Evolutionary conservation across 2,797 vertebrate species (phyloP), one percentile per base, ranked within the genome.

Genomic region (Staurois parvus): DNA sequence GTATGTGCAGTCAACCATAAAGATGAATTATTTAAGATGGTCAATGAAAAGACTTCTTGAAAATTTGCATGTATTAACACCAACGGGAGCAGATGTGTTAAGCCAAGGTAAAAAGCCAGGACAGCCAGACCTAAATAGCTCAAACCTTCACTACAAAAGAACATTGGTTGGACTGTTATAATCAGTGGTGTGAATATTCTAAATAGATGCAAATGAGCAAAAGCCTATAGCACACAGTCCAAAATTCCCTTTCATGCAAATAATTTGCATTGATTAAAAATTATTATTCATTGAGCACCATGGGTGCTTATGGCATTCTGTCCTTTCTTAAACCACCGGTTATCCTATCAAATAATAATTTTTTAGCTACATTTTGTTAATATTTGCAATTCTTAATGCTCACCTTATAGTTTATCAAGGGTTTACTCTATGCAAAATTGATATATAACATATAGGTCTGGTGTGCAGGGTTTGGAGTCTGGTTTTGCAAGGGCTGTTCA

Each of bases 151-250:
- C 1, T 21, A 59, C 52, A 59, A 59, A 24, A 59, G 52, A 59
- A 24, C 52, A 6, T 59, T 59, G 21, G 79, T 42, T 42, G 72
- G 29, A 72, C 66, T 56, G 62, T 26, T 1, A 74, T 82, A 87
- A 11, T 45, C 19, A 74, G 6, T 81, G 12, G 1, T 5, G 52
- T 59, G 21, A 59, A 59, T 59, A 59, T 59, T 59, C 52, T 24
- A 59, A 59, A 59, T 59, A 59, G 10, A 59, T 59, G 52, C 52
- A 59, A 59, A 59, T 59, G 52, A 59, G 52, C 19, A 24, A 24
- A 59, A 9, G 42, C 42, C 2, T 45, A 45, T 45, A 15, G 42
- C 11, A 45, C 42, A 2, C 42, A 13, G 19, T 59, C 52, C 21
- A 59, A 59, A 24, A 59, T 59, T 59, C 21, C 21, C 21, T 2